Conservation (phyloP, 2,888 invertebrate species). For the Xylota sylvarum region DNA sequence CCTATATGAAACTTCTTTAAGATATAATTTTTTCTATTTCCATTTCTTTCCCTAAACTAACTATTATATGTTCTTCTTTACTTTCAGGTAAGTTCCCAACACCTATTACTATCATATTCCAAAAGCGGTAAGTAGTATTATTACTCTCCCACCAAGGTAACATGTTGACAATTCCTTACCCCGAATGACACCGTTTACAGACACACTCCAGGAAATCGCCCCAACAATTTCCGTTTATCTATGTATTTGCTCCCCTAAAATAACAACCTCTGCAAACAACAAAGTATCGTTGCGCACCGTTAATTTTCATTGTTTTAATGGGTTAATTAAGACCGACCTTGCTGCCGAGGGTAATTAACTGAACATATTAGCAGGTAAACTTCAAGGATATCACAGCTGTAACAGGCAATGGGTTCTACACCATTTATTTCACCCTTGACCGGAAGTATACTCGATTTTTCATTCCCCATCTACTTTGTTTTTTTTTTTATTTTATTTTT, state of each 20-base stretch:
- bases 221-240: not conserved
- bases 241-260: constrained; percentile 1
- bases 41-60: not conserved
- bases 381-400: constrained; percentile 51
- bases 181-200: constrained; percentile 6
- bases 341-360: constrained; percentile 47
- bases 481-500: not conserved
- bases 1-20: too few species aligned
- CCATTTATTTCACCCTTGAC: constrained; percentile 62
- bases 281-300: constrained; percentile 48
- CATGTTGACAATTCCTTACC: constrained; percentile 10
- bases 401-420: not conserved
- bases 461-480: not conserved
- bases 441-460: constrained; percentile 8
- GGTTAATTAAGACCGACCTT: constrained; percentile 69
- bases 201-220: not conserved
- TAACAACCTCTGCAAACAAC: constrained; percentile 34
- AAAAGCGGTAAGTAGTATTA: constrained; percentile 37
- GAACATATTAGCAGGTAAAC: constrained; percentile 67
- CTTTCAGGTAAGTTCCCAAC: constrained; percentile 60
- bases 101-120: not conserved
- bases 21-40: not conserved
- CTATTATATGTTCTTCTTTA: not conserved
- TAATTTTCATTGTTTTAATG: constrained; percentile 72
- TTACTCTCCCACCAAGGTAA: not conserved